Evolutionary conservation across 2,797 vertebrate species (phyloP), one percentile per base, ranked within the genome.

Genomic region (Xiphophorus birchmanni): DNA sequence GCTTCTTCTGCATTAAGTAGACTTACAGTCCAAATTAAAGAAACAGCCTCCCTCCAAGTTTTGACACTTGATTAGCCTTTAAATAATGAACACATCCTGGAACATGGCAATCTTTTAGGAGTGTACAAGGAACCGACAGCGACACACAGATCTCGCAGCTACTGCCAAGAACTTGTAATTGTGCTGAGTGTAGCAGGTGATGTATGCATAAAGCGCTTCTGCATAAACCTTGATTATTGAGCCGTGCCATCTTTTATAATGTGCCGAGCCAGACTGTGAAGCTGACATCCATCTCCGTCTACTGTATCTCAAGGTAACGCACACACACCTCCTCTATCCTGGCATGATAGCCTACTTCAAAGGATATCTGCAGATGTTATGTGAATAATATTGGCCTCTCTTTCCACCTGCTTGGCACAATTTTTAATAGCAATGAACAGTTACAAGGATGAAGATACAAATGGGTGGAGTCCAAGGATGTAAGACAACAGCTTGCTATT

Each of bases 271-370:
- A 91, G 87, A 91, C 91, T 74, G 54, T 79, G 74, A 76, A 85
- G 87, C 89, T 90, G 89, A 92, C 91, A 90, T 88, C 86, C 90
- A 77, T 92, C 89, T 89, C 84, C 29, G 44, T 90, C 88, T 90
- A 91, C 88, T 89, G 89, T 89, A 88, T 88, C 85, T 93, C 92
- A 94, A 94, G 91, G 91, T 93, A 93, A 92, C 77, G 72, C 84
- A 69, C 65, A 72, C 42, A 77, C 84, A 85, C 88, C 77, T 84
- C 85, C 83, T 80, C 82, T 37, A 86, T 83, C 73, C 87, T 85
- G 86, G 84, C 89, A 74, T 78, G 83, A 82, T 82, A 63, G 80
- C 67, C 75, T 42, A 89, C 88, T 94, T 94, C 89, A 93, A 92
- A 91, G 86, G 80, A 84, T 82, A 88, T 88, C 89, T 90, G 82